phyloP scores from a whole-genome alignment of 2,797 vertebrate genomes.

The Crax fasciolata region DNA sequence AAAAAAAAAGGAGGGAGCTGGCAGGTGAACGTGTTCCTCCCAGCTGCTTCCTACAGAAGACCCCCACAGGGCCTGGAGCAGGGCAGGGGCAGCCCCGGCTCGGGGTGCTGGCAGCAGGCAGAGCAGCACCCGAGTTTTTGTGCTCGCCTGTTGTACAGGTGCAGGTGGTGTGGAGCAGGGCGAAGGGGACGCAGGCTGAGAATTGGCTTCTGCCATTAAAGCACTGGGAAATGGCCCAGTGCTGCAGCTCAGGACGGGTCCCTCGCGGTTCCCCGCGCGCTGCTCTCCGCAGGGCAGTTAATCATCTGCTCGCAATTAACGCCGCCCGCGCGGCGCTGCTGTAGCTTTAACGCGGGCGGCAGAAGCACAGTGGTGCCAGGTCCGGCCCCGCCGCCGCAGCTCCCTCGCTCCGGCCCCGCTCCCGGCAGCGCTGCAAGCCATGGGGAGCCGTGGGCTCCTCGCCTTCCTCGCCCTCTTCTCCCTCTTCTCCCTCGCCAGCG shows the following conservation, averaged over 20 bases:
- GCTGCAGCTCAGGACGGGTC: neutral
- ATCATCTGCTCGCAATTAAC: neutral
- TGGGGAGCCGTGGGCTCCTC: slow-evolving; percentile 58
- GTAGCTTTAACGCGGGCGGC: slow-evolving; percentile 79
- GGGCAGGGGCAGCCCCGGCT: neutral
- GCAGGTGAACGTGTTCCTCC: neutral
- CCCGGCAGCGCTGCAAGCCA: slow-evolving; percentile 47
- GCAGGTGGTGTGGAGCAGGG: neutral
- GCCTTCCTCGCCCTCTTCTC: slow-evolving; percentile 52
- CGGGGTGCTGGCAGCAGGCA: neutral
- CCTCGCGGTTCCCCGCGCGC: neutral
- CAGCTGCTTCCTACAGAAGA: neutral
- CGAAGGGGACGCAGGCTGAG: too few relatives aligned
- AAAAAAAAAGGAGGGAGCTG: neutral
- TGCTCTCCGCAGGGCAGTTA: neutral
- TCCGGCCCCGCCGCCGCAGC: slow-evolving; percentile 63
- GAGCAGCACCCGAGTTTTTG: neutral
- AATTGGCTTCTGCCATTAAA: neutral
- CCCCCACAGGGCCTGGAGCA: neutral
- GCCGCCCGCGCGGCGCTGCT: slow-evolving; percentile 38
- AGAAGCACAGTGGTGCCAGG: slow-evolving; percentile 46
- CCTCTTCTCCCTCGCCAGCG: slow-evolving; percentile 53
- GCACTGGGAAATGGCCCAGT: neutral
- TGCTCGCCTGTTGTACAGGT: neutral
- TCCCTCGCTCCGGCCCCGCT: slow-evolving; percentile 30